A percentile compares a stretch with the other conserved stretches of the same genome.
Conservation (phyloP, 2,113 vertebrate species). For the Podarcis raffonei region DNA sequence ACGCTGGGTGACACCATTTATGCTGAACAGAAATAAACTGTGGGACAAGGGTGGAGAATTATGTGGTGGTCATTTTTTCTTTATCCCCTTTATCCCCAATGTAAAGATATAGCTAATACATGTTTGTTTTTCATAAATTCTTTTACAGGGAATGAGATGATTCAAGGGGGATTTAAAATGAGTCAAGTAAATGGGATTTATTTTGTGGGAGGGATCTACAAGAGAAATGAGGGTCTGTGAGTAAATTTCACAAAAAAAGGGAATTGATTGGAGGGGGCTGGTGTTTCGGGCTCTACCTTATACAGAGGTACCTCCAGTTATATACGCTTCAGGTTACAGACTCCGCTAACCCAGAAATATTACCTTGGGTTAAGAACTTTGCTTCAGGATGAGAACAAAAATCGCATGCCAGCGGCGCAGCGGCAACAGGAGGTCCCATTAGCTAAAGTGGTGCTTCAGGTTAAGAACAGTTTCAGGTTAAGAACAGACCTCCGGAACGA, state of each 20-base stretch:
- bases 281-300: not conserved
- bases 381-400: too few relatives aligned
- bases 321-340: too few relatives aligned
- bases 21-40: not conserved
- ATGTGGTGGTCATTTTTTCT: not conserved
- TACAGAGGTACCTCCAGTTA: too few relatives aligned
- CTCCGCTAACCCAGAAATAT: too few relatives aligned
- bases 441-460: too few relatives aligned
- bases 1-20: constrained; percentile 8
- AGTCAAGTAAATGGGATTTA: not conserved
- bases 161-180: not conserved
- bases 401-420: too few relatives aligned
- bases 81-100: not conserved
- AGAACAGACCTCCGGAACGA: too few relatives aligned
- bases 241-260: not conserved
- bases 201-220: not conserved
- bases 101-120: not conserved
- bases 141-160: not conserved
- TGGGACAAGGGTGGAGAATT: not conserved
- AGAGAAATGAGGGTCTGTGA: not conserved
- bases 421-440: too few relatives aligned
- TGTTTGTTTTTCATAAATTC: not conserved
- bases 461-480: too few relatives aligned
- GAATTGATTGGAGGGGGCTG: not conserved
- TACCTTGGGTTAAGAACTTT: too few relatives aligned